Percentiles rank a stretch among this genome's conserved stretches.
Conservation (phyloP, 2,888 invertebrate genomes). For the Mechanitis mazaeus region DNA sequence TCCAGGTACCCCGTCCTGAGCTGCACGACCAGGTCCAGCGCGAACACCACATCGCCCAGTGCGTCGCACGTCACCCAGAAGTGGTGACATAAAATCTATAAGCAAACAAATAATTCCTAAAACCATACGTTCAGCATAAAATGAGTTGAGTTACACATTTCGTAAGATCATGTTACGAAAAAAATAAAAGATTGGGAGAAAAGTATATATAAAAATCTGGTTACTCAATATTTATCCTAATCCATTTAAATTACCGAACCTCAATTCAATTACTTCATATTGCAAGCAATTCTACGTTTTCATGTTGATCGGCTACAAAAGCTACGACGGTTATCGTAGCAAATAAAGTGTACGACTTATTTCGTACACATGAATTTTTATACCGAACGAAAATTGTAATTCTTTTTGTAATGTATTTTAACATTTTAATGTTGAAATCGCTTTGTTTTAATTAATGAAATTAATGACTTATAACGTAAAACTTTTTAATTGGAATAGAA, state of each 20-base stretch:
- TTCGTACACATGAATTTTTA: neutral
- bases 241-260: neutral
- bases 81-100: conserved; percentile 80
- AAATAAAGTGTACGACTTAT: conserved; percentile 13
- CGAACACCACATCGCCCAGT: conserved; percentile 90
- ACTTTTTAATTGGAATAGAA: neutral
- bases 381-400: neutral
- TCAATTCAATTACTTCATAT: conserved; percentile 24
- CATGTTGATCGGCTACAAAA: conserved; percentile 16
- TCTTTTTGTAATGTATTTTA: neutral
- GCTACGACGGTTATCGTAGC: conserved; percentile 14
- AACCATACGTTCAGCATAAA: too few species aligned
- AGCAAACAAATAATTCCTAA: conserved; percentile 13
- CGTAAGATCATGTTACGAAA: too few species aligned
- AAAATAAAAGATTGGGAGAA: too few species aligned
- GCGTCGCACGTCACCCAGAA: conserved; percentile 91
- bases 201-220: too few species aligned
- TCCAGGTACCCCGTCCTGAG: conserved; percentile 96
- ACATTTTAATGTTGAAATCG: neutral
- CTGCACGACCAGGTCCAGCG: conserved; percentile 92
- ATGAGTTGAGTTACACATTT: too few species aligned
- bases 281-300: conserved; percentile 24
- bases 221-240: too few species aligned
- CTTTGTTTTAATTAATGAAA: neutral
- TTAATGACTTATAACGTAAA: neutral